Base-by-base conservation (phyloP, 2,113 vertebrate genomes). In the Odontophorus gujanensis region DNA sequence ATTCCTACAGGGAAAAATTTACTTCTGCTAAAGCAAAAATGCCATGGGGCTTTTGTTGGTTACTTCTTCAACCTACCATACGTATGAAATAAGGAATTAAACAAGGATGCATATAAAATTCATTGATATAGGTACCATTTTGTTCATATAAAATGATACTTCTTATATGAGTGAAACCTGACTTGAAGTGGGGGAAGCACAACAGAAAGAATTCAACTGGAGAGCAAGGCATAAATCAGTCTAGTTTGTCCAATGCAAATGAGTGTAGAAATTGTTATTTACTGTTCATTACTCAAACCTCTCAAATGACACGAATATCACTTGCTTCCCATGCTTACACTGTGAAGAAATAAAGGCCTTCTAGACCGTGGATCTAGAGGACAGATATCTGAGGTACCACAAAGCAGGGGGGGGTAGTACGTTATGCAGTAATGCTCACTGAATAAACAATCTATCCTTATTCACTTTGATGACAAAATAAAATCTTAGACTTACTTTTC, bases 1-100 rank as follows among this genome's bases (percentile, higher is more conserved):
- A 59, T 43, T 91, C 47, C 36, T 47, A 6, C 6, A 7, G 26
- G 43, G 3, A 10, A 22, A 40, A 40, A 69, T 8, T 3, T 38
- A 80, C 28, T 80, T 91, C 24, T 67, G 40, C 14, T 83, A 48
- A 87, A 62, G 17, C 66, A 43, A n/a, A 69, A 81, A 47, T 30
- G 79, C 22, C 24, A 32, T n/a, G 20, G 57, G 20, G 22, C n/a
- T 36, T 6, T 28, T 57, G 30, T 1, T 13, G 25, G 51, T 20
- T 26, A 43, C 74, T 76, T 57, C 58, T 43, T 17, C 5, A 32
- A 10, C 7, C 25, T 62, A 38, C 65, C 20, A 59, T 47, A 88
- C 81, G 83, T 36, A 59, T 28, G 13, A 88, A 88, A 72, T 72
- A 71, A 87, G 26, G 19, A 79, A 77, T 78, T 71, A 85, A 85